Evolutionary conservation across 2,113 vertebrate genomes (phyloP), one percentile per base, ranked within the genome.

Genomic region (Marcusenius ussheri): DNA sequence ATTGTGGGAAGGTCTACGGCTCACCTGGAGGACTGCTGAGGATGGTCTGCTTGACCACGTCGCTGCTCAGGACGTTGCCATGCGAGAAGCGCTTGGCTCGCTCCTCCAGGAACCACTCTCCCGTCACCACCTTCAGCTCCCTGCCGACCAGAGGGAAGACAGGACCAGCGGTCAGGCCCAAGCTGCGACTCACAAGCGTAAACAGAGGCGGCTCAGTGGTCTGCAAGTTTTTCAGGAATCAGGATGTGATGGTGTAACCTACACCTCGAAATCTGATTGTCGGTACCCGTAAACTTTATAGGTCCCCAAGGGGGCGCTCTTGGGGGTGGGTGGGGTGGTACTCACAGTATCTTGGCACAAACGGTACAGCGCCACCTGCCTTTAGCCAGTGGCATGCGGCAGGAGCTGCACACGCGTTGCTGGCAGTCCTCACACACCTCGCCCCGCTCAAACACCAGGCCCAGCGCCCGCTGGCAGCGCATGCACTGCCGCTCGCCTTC

Each of bases 31-130:
- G 95, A 93, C 94, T 97, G 93, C 92, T 97, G 88, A 98, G 93
- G 91, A 99, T 98, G 13, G 97, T 98, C 70, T 97, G 95, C 90
- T 98, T 98, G 92, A 99, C 94, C 90, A 98, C 93, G 88, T 99
- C 98, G 0, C 96, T 96, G 94, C 97, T 96, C 58, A 95, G 91
- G 88, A 94, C 87, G 53, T 93, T 93, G 70, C 93, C 95, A 74
- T 95, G 96, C 87, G 97, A 97, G 91, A 97, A 99, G 91, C 98
- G 97, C 87, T 98, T 99, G 90, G 98, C 96, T 91, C 97, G 95
- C 93, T 99, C 98, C 95, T 99, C 98, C 91, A 98, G 96, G 95
- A 99, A 99, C 98, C 98, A 99, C 91, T 99, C 98, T 47, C 98
- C 98, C 9, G 97, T 99, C 89, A 97, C 96, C 94, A 97, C 96